Percentiles rank a stretch among this genome's conserved stretches.
Evolutionary conservation across 92 coral and sea anemone species (phyloP).

Genomic region (Bergia sp.): DNA sequence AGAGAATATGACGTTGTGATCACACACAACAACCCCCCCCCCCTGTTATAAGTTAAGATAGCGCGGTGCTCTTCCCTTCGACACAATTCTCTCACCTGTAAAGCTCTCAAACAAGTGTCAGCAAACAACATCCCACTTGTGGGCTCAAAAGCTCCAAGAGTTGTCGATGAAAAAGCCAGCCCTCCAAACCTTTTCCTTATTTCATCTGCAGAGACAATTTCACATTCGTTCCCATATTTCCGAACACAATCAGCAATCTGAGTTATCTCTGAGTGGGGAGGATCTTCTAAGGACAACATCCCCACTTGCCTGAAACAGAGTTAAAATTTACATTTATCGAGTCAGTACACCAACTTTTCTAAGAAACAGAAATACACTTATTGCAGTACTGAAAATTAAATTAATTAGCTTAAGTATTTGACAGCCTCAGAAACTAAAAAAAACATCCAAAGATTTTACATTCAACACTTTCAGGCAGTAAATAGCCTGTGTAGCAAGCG

Average conservation of each 20-base stretch:
- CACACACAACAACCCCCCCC: not conserved
- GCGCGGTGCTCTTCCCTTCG: too few relatives aligned
- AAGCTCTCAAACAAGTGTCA: constrained; percentile 57
- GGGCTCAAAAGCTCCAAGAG: constrained; percentile 71
- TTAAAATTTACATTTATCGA: not conserved
- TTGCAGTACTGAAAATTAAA: too few relatives aligned
- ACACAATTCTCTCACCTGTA: constrained; percentile 58
- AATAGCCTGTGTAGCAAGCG: too few relatives aligned
- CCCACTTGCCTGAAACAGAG: constrained; percentile 68
- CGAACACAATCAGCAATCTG: constrained; percentile 59
- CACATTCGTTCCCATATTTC: constrained; percentile 66
- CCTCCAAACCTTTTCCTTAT: constrained; percentile 61
- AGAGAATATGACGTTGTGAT: not conserved
- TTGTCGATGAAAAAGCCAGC: constrained; percentile 44
- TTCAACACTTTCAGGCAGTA: too few relatives aligned
- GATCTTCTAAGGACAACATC: constrained; percentile 66
- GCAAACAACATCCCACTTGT: constrained; percentile 73
- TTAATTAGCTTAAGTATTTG: too few relatives aligned
- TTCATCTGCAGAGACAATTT: constrained; percentile 65
- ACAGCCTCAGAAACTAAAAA: too few relatives aligned
- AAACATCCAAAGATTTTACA: too few relatives aligned
- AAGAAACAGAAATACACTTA: too few relatives aligned
- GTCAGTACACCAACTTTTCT: not conserved
- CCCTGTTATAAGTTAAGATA: too few relatives aligned
- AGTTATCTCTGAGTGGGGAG: constrained; percentile 62